phyloP scores from a whole-genome alignment of 2,113 vertebrate species.

The Toxostoma redivivum region DNA sequence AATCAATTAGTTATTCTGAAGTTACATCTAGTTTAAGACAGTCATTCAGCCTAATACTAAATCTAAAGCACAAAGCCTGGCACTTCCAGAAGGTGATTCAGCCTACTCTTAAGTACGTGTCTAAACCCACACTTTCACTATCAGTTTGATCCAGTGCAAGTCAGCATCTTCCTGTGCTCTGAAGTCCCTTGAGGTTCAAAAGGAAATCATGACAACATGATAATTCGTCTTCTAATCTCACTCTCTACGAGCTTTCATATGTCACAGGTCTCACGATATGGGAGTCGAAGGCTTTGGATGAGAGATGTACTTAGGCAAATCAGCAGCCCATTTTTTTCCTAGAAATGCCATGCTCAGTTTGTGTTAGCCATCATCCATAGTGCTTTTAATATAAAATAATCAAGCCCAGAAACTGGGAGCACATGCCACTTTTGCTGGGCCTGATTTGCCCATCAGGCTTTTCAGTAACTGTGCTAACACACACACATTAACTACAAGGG shows the following conservation, averaged over 20 bases:
- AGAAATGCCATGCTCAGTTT: not conserved
- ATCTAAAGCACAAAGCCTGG: not conserved
- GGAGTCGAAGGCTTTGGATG: not conserved
- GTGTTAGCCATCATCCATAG: not conserved
- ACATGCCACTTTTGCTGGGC: not conserved
- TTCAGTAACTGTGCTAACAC: not conserved
- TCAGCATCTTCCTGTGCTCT: constrained; percentile 27
- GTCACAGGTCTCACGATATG: not conserved
- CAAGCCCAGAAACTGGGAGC: not conserved
- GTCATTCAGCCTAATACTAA: not conserved
- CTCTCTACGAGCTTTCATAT: not conserved
- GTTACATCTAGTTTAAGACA: not conserved
- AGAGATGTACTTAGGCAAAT: not conserved
- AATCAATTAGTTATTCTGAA: not conserved
- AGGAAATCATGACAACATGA: constrained; percentile 3
- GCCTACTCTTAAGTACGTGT: not conserved
- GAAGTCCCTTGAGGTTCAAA: constrained; percentile 19
- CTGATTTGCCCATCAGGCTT: not conserved
- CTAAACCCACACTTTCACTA: constrained; percentile 33
- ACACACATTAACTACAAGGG: not conserved
- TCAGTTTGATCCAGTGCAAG: constrained; percentile 18
- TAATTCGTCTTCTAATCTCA: constrained; percentile 2
- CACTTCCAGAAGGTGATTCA: not conserved
- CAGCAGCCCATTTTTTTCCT: not conserved
- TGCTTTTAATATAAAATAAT: constrained; percentile 14